Evolutionary conservation across 2,888 invertebrate species (phyloP).

Genomic region (Malthinus seriepunctatus): DNA sequence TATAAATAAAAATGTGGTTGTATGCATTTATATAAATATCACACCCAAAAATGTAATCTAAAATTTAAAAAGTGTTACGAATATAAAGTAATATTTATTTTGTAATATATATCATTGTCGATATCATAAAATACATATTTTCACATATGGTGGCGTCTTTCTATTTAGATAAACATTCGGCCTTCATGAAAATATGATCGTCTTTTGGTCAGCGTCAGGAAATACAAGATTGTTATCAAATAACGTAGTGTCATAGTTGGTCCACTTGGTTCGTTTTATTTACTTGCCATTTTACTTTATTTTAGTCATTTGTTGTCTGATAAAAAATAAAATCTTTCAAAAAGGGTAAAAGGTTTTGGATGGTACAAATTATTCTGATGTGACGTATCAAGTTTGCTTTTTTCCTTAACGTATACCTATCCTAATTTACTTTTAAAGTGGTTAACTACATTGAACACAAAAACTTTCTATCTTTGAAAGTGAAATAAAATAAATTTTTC

Average conservation of each 20-base stretch:
- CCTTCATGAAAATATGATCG: conserved; percentile 49
- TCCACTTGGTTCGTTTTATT: conserved; percentile 48
- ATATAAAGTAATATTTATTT: conserved; percentile 28
- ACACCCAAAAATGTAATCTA: conserved; percentile 9
- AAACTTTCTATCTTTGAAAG: too few relatives aligned
- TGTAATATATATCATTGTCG: conserved; percentile 39
- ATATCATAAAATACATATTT: conserved; percentile 48
- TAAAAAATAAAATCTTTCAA: conserved; percentile 14
- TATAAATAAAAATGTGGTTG: background rate
- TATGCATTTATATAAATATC: conserved; percentile 8
- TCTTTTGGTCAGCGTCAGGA: conserved; percentile 53
- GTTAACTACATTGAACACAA: too few relatives aligned
- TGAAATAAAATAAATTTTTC: too few relatives aligned
- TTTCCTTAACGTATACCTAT: background rate
- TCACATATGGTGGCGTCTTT: conserved; percentile 37
- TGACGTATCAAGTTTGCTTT: background rate
- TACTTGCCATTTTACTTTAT: conserved; percentile 43
- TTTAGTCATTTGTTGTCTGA: conserved; percentile 33
- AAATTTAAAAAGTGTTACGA: conserved; percentile 10
- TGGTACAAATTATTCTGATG: too few relatives aligned
- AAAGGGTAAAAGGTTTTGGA: background rate
- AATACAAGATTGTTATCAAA: conserved; percentile 54
- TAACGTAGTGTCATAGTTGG: conserved; percentile 49
- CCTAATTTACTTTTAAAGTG: background rate
- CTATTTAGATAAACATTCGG: conserved; percentile 50